Evolutionary conservation across 2,888 invertebrate genomes (phyloP).

Genomic region (Baronia brevicornis): DNA sequence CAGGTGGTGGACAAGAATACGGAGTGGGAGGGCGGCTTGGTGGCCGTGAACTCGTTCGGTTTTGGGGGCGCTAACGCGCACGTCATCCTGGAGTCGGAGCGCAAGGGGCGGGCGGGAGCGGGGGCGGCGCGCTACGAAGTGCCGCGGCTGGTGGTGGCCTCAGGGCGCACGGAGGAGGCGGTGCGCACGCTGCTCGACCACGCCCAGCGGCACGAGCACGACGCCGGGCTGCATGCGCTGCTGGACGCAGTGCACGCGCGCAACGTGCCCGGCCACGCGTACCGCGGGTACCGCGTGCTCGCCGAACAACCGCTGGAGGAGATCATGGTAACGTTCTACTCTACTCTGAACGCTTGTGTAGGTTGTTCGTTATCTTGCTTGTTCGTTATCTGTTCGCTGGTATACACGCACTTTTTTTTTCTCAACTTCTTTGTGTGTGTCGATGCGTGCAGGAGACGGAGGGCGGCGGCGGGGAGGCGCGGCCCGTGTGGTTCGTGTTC

Average conservation of each 20-base stretch:
- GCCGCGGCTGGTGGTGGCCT: conserved; percentile 83
- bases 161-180: conserved; percentile 90
- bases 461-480: conserved; percentile 71
- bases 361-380: not conserved
- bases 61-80: conserved; percentile 99
- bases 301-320: conserved; percentile 59
- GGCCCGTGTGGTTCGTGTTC: conserved; percentile 96
- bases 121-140: conserved; percentile 59
- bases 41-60: conserved; percentile 97
- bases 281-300: conserved; percentile 88
- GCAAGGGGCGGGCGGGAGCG: conserved; percentile 72
- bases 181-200: conserved; percentile 80
- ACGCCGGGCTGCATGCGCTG: conserved; percentile 85
- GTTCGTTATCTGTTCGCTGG: too few species aligned
- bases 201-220: conserved; percentile 75
- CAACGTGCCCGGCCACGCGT: conserved; percentile 84
- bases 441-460: conserved; percentile 41
- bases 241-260: conserved; percentile 83
- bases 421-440: not conserved
- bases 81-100: conserved; percentile 86
- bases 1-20: conserved; percentile 88
- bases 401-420: too few species aligned
- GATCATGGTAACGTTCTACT: conserved; percentile 6
- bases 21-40: conserved; percentile 92
- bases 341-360: not conserved